Base-by-base conservation (phyloP, 2,113 vertebrate genomes). In the Lamprotornis superbus region DNA sequence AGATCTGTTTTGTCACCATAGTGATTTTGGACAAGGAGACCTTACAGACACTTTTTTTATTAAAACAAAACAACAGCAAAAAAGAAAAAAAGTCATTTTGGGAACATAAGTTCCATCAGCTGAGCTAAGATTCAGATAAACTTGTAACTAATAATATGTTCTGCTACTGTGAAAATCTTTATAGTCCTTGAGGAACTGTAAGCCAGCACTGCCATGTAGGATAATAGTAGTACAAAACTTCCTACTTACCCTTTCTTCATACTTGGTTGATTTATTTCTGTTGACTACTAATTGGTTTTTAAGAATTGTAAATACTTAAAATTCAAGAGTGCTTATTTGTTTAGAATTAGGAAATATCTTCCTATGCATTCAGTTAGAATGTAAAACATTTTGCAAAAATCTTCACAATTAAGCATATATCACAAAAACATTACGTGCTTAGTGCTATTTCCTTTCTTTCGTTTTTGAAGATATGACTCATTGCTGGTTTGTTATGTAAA, bases 41-140 rank as follows among this genome's bases (percentile, higher is more conserved):
- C 47, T 33, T 52, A 15, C 4, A 56, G 39, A 56, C 6, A 4
- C 8, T 47, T 69, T 89, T 87, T 37, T 24, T 3, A 35, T 64
- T 87, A 42, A 37, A 55, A 24, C 13, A 57, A 76, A 61, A 24
- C 35, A 71, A 14, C 9, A 57, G 10, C 4, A 12, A n/a, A 42
- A 44, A 59, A 68, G 57, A 59, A 61, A 42, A 30, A 64, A 63
- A 14, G 5, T 30, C 1, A 5, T 79, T 91, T 68, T 37, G 7
- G 33, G 37, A 79, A 83, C 75, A 78, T 63, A 69, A 73, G 15
- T 89, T 87, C 15, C 57, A 73, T 37, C 20, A 95, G 33, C 35
- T 91, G 31, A 89, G 33, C 11, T 89, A 55, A 77, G 64, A 80
- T 92, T 89, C 83, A 95, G 81, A 89, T 56, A 79, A 77, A 79